A percentile compares a stretch with the other conserved stretches of the same genome.
These are phyloP conservation scores for Amblyornis subalaris DNA, from an alignment of 2,113 vertebrate genomes.

Conservation along the genomic window DNA sequence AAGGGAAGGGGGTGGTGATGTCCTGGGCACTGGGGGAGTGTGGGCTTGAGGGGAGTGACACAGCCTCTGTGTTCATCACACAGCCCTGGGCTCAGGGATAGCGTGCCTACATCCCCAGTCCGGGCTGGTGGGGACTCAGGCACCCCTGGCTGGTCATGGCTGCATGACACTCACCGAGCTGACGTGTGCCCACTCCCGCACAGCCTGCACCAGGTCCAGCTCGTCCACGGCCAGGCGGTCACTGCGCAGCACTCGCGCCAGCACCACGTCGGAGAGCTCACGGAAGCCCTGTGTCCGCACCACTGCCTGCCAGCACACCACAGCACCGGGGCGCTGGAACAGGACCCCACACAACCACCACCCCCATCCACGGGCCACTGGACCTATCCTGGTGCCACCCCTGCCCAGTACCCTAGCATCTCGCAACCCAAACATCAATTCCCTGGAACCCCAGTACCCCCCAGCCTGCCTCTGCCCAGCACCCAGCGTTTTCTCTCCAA, in stretches of 20 bases:
- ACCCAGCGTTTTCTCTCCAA: not conserved
- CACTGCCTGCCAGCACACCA: conserved; percentile 56
- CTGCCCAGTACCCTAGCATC: not conserved
- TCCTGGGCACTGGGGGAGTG: not conserved
- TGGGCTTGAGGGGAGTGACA: no score
- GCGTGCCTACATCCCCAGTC: not conserved
- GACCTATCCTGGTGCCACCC: not conserved
- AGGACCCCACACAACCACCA: not conserved
- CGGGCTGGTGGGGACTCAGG: not conserved
- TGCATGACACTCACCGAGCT: conserved; percentile 68
- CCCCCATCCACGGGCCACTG: fast-evolving
- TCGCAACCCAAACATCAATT: not conserved
- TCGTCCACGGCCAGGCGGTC: conserved; percentile 70
- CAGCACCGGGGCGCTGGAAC: fast-evolving
- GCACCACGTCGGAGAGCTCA: conserved; percentile 70
- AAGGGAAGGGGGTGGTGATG: not conserved
- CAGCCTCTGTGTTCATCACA: not conserved
- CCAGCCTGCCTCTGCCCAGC: not conserved
- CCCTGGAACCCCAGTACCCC: not conserved
- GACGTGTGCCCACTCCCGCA: conserved; percentile 77
- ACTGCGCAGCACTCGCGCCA: conserved; percentile 68
- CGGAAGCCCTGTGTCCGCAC: conserved; percentile 73
- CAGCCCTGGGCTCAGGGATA: not conserved
- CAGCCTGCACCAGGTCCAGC: conserved; percentile 69
- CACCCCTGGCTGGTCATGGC: not conserved